Percentiles rank a stretch among this genome's conserved stretches.
Conservation (phyloP, 2,113 vertebrate species). For the Clupea harengus region DNA sequence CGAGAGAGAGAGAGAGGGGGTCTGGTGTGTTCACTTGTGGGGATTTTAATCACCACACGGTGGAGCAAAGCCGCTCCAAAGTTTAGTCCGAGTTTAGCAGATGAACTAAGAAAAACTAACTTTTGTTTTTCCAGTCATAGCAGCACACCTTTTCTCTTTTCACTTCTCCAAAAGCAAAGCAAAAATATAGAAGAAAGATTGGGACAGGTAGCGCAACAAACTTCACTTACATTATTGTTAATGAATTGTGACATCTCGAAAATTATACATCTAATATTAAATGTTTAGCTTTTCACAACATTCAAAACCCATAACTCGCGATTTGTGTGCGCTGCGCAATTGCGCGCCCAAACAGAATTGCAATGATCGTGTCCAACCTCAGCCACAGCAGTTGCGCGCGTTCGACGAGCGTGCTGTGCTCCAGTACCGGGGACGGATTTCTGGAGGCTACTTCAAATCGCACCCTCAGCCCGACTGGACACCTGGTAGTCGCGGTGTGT, state of each 20-base stretch:
- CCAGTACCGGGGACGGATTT: slow-evolving; percentile 44
- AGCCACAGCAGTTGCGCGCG: slow-evolving; percentile 51
- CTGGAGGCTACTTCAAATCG: slow-evolving; percentile 43
- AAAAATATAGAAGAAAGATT: not conserved
- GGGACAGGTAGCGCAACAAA: not conserved
- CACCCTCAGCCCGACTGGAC: slow-evolving; percentile 65
- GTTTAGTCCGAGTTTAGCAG: slow-evolving; percentile 39
- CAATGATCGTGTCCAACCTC: slow-evolving; percentile 65
- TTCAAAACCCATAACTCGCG: slow-evolving; percentile 1
- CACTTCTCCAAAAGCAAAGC: slow-evolving; percentile 22
- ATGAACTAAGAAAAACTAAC: slow-evolving; percentile 44
- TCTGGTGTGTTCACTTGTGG: slow-evolving; percentile 20
- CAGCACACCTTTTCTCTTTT: not conserved
- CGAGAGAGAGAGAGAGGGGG: not conserved
- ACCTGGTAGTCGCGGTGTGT: slow-evolving; percentile 73
- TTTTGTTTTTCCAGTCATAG: slow-evolving; percentile 45
- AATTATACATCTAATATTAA: not conserved
- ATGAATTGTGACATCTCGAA: slow-evolving; percentile 16
- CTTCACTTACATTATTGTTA: not conserved
- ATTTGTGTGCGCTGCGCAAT: slow-evolving; percentile 17
- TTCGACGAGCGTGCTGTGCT: slow-evolving; percentile 51
- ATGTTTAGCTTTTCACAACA: slow-evolving; percentile 3
- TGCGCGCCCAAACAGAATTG: slow-evolving; percentile 19
- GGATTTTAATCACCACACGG: slow-evolving; percentile 53
- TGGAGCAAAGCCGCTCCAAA: slow-evolving; percentile 63